A percentile compares a stretch with the other conserved stretches of the same genome.
Evolutionary conservation across 2,113 vertebrate genomes (phyloP).

Genomic region (Sinocyclocheilus rhinocerous): DNA sequence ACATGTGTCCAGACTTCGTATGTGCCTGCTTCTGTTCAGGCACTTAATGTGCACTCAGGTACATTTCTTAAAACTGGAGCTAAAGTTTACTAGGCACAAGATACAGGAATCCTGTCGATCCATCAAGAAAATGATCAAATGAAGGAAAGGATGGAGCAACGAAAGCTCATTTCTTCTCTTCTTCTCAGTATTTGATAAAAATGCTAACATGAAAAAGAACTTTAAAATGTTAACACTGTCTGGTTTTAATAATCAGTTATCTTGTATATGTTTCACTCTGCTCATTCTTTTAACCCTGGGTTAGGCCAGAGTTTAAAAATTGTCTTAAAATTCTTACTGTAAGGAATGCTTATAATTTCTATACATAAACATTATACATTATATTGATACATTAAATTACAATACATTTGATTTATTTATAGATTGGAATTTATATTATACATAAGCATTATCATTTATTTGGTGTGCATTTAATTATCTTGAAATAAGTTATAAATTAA

Average conservation of each 20-base stretch:
- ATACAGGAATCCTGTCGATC: background rate
- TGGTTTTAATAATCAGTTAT: too few relatives aligned
- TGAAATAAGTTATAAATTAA: too few relatives aligned
- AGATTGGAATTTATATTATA: too few relatives aligned
- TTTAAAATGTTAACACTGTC: too few relatives aligned
- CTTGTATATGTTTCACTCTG: background rate
- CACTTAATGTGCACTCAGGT: background rate
- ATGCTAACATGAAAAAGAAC: too few relatives aligned
- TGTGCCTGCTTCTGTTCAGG: background rate
- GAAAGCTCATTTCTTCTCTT: background rate
- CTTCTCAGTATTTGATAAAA: background rate
- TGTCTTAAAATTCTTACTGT: background rate
- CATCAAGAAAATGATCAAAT: background rate
- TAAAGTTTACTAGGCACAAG: background rate
- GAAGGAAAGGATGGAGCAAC: background rate
- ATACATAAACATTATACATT: background rate
- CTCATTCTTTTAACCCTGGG: background rate
- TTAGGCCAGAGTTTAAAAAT: background rate
- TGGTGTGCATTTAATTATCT: too few relatives aligned
- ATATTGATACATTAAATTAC: background rate
- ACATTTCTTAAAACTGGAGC: background rate
- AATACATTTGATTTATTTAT: background rate
- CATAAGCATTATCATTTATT: too few relatives aligned
- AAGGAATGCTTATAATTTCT: background rate
- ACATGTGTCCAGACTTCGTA: background rate